phyloP scores from a whole-genome alignment of 2,113 vertebrate species.

The Coptodon bakossiorum region DNA sequence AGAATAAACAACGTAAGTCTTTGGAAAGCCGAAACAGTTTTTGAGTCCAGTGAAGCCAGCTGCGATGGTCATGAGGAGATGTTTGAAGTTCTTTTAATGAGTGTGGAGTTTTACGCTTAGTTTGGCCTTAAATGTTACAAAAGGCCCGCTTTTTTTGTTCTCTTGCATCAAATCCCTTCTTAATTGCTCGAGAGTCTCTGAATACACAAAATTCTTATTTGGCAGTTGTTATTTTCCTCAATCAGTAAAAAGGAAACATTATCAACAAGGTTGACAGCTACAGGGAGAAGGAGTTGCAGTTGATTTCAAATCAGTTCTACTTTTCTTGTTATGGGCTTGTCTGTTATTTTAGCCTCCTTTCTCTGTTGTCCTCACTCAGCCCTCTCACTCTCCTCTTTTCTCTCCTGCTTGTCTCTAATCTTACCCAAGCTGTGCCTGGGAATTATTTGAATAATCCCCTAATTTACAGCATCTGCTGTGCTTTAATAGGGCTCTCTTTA shows the following conservation, averaged over 20 bases:
- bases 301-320: conserved; percentile 30
- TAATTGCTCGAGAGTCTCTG: not conserved
- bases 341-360: conserved; percentile 17
- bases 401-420: conserved; percentile 30
- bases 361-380: not conserved
- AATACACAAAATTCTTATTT: not conserved
- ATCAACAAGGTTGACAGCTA: conserved; percentile 1
- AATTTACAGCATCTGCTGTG: conserved; percentile 71
- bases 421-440: conserved; percentile 32
- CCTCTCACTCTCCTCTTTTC: conserved; percentile 22
- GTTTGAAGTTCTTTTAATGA: conserved; percentile 56
- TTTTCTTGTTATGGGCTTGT: conserved; percentile 18
- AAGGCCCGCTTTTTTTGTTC: conserved; percentile 11
- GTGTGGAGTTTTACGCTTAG: conserved; percentile 24
- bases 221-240: not conserved
- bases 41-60: not conserved
- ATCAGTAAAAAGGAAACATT: not conserved
- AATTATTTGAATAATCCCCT: conserved; percentile 72
- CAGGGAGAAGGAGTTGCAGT: not conserved
- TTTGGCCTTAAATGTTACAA: conserved; percentile 45
- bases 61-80: not conserved
- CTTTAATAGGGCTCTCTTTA: conserved; percentile 67
- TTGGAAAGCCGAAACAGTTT: not conserved
- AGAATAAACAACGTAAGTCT: not conserved
- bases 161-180: conserved; percentile 1